Evolutionary conservation across 2,113 vertebrate species (phyloP), one percentile per base, ranked within the genome.

Genomic region (Australoheros scitulus): DNA sequence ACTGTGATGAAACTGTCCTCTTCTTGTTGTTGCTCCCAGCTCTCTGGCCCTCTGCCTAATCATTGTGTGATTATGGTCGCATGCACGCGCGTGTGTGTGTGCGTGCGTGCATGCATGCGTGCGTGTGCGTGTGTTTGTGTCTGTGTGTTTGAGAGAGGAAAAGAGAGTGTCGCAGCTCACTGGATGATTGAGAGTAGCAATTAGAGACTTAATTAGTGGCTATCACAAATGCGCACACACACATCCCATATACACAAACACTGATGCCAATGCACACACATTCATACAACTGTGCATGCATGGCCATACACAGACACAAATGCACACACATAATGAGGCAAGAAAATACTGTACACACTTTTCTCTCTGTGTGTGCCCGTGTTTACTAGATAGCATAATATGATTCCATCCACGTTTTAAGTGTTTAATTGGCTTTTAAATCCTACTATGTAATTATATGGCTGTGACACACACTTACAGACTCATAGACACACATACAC

Each of bases 391-490:
- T 90, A 81, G 61, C 57, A 61, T 89, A 88, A 93, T 92, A 90
- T 89, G 85, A 94, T 93, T 94, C 91, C 80, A 87, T 92, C 85
- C 94, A 94, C 81, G 86, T 92, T 94, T 92, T 92, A 93, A 94
- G 90, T 93, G 92, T 91, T 94, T 94, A 94, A 94, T 94, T 94
- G 92, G 88, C 91, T 94, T 94, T 94, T 94, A 92, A 93, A 93
- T 93, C 89, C 82, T 82, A 88, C 88, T 90, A 76, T 93, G 91
- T 93, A 92, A 93, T 94, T 94, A 92, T 90, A 92, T 77, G 82
- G 82, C 82, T 90, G 74, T 83, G 83, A 84, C 74, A 82, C 86
- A 88, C 83, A 88, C 76, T 84, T 65, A 64, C 76, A 65, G 59
- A 61, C 72, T 76, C 38, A 55, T 76, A 82, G 56, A 86, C 47